Percentiles rank a stretch among this genome's conserved stretches.
phyloP scores from a whole-genome alignment of 2,113 vertebrate species.

The Calonectris borealis region DNA sequence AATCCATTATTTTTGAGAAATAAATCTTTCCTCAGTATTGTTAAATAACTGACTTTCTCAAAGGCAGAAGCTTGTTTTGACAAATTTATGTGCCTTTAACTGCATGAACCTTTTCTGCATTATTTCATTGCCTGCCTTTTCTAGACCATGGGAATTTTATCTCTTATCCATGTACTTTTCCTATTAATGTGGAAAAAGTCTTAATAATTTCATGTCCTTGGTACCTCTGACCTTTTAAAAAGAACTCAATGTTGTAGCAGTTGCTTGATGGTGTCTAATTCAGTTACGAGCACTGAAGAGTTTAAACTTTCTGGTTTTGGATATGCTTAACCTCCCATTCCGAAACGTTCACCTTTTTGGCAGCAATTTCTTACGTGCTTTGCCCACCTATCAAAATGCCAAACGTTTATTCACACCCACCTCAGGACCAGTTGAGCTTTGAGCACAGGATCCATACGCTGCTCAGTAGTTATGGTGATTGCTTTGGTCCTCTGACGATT shows the following conservation, averaged over 20 bases:
- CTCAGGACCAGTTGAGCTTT: neutral
- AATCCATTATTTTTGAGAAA: neutral
- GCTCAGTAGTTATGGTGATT: neutral
- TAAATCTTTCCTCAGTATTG: neutral
- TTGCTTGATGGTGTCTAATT: neutral
- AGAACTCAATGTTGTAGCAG: neutral
- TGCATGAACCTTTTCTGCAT: neutral
- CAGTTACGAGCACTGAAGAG: neutral
- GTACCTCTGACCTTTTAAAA: neutral
- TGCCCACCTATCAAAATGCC: neutral
- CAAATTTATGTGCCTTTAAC: neutral
- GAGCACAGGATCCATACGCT: neutral
- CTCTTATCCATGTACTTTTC: neutral
- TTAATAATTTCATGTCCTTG: neutral
- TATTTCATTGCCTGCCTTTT: neutral
- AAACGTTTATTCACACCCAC: neutral
- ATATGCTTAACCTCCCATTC: neutral
- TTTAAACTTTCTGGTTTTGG: neutral
- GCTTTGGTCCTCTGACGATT: neutral
- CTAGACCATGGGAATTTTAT: neutral
- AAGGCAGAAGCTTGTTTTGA: neutral
- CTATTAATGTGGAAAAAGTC: neutral
- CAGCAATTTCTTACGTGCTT: neutral
- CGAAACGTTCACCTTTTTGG: neutral
- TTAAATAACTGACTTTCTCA: neutral